Percentiles rank a stretch among this genome's conserved stretches.
Evolutionary conservation across 2,888 invertebrate species (phyloP).

Genomic region (Drosophila paranaensis): DNA sequence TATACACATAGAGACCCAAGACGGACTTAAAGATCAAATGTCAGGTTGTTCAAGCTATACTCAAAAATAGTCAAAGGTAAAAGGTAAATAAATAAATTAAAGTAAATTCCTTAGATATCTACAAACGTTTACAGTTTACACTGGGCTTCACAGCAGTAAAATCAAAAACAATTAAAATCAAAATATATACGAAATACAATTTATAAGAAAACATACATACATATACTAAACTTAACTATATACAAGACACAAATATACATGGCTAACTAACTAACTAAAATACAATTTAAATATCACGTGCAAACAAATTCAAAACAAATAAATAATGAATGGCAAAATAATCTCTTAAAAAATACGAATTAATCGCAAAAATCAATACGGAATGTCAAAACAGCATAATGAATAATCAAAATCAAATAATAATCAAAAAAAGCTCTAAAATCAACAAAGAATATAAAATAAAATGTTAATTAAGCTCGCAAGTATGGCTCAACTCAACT

Average conservation of each 20-base stretch:
- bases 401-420: conserved; percentile 52
- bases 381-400: conserved; percentile 13
- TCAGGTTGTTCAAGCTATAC: conserved; percentile 61
- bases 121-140: conserved; percentile 75
- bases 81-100: conserved; percentile 1
- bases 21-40: conserved; percentile 56
- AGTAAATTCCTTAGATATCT: conserved; percentile 36
- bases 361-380: conserved; percentile 31
- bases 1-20: conserved; percentile 37
- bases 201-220: conserved; percentile 23
- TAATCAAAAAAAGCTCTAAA: conserved; percentile 40
- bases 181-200: conserved; percentile 40
- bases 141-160: conserved; percentile 85
- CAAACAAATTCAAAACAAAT: conserved; percentile 7
- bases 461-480: conserved; percentile 48
- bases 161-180: conserved; percentile 78
- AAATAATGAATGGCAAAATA: conserved; percentile 16
- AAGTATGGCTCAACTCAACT: conserved; percentile 39
- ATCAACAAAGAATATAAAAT: conserved; percentile 33
- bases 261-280: conserved; percentile 8
- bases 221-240: conserved; percentile 15
- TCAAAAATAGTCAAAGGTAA: conserved; percentile 29
- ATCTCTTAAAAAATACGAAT: conserved; percentile 23
- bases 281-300: conserved; percentile 8
- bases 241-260: conserved; percentile 31